These are phyloP conservation scores for Drosophila mercatorum DNA, from an alignment of 2,888 invertebrate genomes.

Conservation along the genomic window DNA sequence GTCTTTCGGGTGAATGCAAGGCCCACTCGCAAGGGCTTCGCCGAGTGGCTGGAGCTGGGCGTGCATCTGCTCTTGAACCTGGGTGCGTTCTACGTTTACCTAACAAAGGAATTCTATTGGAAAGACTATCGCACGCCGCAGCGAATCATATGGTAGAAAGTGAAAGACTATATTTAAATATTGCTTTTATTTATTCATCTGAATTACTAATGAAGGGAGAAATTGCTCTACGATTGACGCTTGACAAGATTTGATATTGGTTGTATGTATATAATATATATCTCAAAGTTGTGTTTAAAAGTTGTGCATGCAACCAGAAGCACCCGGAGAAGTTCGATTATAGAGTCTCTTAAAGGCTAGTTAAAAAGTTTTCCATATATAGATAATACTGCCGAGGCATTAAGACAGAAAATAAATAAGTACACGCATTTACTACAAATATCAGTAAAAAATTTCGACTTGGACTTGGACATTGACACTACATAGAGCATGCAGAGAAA, in stretches of 20 bases:
- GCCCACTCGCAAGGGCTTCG: conserved; percentile 67
- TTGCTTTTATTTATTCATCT: conserved; percentile 74
- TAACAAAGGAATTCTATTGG: conserved; percentile 92
- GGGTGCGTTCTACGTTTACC: conserved; percentile 90
- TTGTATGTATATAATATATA: conserved; percentile 37
- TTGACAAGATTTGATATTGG: conserved; percentile 47
- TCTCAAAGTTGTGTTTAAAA: conserved; percentile 26
- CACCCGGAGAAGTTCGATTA: conserved; percentile 31
- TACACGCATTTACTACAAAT: conserved; percentile 48
- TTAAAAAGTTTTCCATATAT: conserved; percentile 41
- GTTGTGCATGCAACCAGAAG: conserved; percentile 28
- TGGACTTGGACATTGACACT: conserved; percentile 33
- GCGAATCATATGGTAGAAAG: conserved; percentile 94
- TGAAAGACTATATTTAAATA: conserved; percentile 49
- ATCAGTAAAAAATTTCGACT: conserved; percentile 42
- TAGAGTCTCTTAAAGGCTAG: conserved; percentile 64
- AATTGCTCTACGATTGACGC: conserved; percentile 67
- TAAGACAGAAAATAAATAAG: conserved; percentile 50
- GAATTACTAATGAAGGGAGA: conserved; percentile 71
- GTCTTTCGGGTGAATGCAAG: conserved; percentile 90
- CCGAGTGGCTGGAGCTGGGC: conserved; percentile 77
- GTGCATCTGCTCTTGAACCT: conserved; percentile 89
- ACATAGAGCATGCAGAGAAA: conserved; percentile 64
- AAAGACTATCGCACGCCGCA: conserved; percentile 89
- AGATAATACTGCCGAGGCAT: conserved; percentile 69